Evolutionary conservation across 1,140 invertebrate genomes (phyloP).

Genomic region (Rhyacophila brunnea): DNA sequence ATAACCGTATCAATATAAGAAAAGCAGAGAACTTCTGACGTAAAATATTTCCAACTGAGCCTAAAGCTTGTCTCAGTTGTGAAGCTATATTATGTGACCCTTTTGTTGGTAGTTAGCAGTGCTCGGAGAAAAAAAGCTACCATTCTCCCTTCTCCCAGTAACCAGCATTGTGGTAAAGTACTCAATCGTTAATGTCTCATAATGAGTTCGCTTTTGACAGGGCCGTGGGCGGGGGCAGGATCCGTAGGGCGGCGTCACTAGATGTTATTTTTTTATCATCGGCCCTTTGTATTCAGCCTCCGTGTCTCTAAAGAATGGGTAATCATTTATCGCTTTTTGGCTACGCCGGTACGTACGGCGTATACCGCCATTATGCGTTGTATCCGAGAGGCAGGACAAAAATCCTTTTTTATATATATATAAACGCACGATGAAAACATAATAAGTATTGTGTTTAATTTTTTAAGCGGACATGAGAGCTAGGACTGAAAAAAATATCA

Average conservation of each 20-base stretch:
- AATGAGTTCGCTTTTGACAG: constrained; percentile 26
- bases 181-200: constrained; percentile 31
- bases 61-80: too few species aligned
- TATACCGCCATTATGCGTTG: neutral
- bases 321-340: constrained; percentile 35
- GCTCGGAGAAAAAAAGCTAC: too few species aligned
- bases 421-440: too few species aligned
- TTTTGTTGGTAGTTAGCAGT: too few species aligned
- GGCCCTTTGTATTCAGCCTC: constrained; percentile 22
- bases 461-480: too few species aligned
- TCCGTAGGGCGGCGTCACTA: neutral
- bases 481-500: too few species aligned
- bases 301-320: constrained; percentile 27
- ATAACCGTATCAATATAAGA: too few species aligned
- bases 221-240: neutral
- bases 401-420: neutral
- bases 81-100: too few species aligned
- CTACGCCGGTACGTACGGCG: neutral
- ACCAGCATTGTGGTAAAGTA: neutral
- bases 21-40: too few species aligned
- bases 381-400: neutral
- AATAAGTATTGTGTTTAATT: too few species aligned
- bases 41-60: too few species aligned
- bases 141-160: too few species aligned
- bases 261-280: constrained; percentile 30